Conservation (phyloP, 2,113 vertebrate genomes). For the Myxocyprinus asiaticus region DNA sequence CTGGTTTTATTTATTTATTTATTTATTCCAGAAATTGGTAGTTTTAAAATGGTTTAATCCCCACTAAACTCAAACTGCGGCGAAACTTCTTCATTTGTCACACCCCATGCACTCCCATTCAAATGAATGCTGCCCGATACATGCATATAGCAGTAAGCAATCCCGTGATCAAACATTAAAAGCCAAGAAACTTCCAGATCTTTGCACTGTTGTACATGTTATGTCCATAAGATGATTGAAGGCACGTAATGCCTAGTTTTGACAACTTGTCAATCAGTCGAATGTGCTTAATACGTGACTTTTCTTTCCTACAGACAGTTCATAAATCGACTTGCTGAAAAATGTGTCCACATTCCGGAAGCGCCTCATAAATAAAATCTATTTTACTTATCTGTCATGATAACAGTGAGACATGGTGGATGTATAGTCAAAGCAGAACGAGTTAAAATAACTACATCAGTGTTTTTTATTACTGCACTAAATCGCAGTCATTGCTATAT, state of each 20-base stretch:
- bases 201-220: no score
- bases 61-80: neutral
- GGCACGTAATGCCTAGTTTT: neutral
- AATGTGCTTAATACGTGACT: slow-evolving; percentile 1
- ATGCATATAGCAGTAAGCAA: no score
- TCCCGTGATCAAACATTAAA: no score
- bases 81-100: neutral
- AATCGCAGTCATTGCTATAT: neutral
- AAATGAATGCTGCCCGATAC: no score
- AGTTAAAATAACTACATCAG: neutral
- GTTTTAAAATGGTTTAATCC: neutral
- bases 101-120: neutral
- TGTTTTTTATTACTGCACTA: neutral
- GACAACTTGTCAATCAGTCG: neutral
- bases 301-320: neutral
- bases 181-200: no score
- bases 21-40: neutral
- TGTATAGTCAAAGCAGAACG: neutral
- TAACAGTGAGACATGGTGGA: slow-evolving; percentile 2
- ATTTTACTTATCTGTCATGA: neutral
- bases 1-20: neutral
- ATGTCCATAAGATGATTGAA: no score
- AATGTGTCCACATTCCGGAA: neutral
- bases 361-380: neutral
- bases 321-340: neutral